Evolutionary conservation across 2,113 vertebrate species (phyloP).

Genomic region (Bubalus kerabau): DNA sequence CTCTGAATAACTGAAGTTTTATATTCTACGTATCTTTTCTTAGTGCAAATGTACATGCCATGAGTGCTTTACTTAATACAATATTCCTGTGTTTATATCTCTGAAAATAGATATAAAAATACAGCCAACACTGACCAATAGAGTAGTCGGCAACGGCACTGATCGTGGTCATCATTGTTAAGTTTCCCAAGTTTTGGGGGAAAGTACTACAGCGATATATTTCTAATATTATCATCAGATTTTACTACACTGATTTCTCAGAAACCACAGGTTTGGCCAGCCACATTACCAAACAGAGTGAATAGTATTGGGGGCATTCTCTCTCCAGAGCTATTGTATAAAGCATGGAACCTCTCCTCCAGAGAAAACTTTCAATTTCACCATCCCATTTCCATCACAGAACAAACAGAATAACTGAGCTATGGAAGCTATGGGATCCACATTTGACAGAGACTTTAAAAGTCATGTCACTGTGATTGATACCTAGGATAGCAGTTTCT

Average conservation of each 20-base stretch:
- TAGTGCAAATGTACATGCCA: background rate
- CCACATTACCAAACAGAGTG: background rate
- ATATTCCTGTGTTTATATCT: background rate
- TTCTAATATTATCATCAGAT: background rate
- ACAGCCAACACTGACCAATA: background rate
- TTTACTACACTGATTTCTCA: background rate
- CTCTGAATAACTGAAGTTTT: background rate
- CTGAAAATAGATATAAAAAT: slow-evolving; percentile 22
- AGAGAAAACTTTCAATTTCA: background rate
- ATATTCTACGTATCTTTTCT: background rate
- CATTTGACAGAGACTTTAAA: background rate
- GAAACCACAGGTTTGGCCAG: background rate
- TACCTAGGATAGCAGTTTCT: background rate
- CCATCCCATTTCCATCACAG: background rate
- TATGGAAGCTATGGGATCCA: background rate
- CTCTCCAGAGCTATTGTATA: background rate
- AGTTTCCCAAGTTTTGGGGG: background rate
- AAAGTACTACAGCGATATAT: background rate
- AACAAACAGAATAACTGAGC: background rate
- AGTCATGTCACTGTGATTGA: background rate
- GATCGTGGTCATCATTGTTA: background rate
- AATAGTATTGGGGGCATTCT: background rate
- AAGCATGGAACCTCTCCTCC: background rate
- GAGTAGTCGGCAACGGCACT: too few relatives aligned
- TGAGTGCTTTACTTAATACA: background rate